A percentile compares a stretch with the other conserved stretches of the same genome.
Conservation (phyloP, 1,140 invertebrate genomes). For the Drosophila tani region DNA sequence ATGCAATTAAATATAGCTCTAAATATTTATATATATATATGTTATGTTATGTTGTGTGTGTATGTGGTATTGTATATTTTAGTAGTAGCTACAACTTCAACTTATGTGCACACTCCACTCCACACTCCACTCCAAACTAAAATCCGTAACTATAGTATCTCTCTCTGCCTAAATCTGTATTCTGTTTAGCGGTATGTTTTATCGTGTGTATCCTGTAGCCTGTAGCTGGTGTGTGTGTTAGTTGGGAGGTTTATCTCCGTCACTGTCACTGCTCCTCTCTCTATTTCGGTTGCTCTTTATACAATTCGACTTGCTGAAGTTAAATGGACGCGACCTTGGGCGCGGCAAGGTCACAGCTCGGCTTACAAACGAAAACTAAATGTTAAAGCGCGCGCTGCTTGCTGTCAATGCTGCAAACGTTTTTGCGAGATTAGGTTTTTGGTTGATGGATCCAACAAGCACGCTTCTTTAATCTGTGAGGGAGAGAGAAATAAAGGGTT, state of each 20-base stretch:
- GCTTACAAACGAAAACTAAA: constrained; percentile 61
- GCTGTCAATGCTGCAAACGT: constrained; percentile 66
- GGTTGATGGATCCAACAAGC: constrained; percentile 73
- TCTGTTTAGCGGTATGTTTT: constrained; percentile 28
- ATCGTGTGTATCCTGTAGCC: constrained; percentile 54
- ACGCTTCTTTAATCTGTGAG: constrained; percentile 59
- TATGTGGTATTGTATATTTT: constrained; percentile 54
- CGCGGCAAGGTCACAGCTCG: constrained; percentile 30
- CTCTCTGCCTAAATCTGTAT: constrained; percentile 44
- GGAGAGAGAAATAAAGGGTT: neutral
- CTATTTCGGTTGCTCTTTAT: constrained; percentile 15
- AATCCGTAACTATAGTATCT: constrained; percentile 71
- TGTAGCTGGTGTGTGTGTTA: constrained; percentile 44
- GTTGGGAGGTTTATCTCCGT: constrained; percentile 6
- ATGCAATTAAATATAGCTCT: constrained; percentile 58
- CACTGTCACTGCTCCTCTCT: constrained; percentile 2
- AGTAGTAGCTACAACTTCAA: constrained; percentile 81
- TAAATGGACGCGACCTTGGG: constrained; percentile 35
- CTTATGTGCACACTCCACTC: constrained; percentile 67
- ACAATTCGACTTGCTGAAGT: constrained; percentile 47
- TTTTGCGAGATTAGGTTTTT: constrained; percentile 80
- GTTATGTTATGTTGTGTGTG: constrained; percentile 37
- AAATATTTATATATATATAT: constrained; percentile 42
- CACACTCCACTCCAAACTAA: constrained; percentile 14
- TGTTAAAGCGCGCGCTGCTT: constrained; percentile 73